Evolutionary conservation across 2,888 invertebrate genomes (phyloP), one percentile per base, ranked within the genome.

Genomic region (Drymonia ruficornis): DNA sequence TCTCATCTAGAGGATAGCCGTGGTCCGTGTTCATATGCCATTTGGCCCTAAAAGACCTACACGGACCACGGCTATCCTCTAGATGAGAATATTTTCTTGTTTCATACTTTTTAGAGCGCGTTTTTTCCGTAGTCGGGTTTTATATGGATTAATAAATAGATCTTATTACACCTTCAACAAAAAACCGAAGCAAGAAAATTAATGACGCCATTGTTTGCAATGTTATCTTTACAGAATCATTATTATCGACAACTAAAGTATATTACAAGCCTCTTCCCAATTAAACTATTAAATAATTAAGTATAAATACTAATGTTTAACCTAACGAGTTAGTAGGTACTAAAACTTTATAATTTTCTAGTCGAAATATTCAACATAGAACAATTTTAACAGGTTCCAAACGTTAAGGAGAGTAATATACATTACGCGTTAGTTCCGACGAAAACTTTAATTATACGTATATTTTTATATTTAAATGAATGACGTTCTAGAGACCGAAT

Each of bases 191-290:
- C 6, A 23, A 23, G 7, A 23, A 23, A 23, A 2, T 23, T 4
- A 23, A 23, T 2, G 1, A 31, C 8, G 9, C 3, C 31, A 31
- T 12, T 31, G 11, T 36, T 36, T 31, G 8, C 31, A n/a, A n/a
- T 5, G 5, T 13, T 36, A 16, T 16, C 7, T 9, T 23, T 45
- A 36, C 54, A 57, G 61, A 65, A 59, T 50, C 47, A 63, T 40
- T 61, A 50, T 46, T 45, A 55, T 28, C 28, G 15, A 18, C 49
- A 57, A 62, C 59, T 67, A 65, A 65, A 63, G 60, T 61, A 59
- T 63, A 63, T 61, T 56, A 55, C 59, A 58, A 72, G 71, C 71
- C 70, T 72, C 71, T 72, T 64, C 67, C 70, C 68, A 66, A 65
- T 63, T 67, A 58, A 65, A 63, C 52, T 63, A 63, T 60, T 62